phyloP scores from a whole-genome alignment of 2,888 invertebrate genomes.

The Coremacera marginata region DNA sequence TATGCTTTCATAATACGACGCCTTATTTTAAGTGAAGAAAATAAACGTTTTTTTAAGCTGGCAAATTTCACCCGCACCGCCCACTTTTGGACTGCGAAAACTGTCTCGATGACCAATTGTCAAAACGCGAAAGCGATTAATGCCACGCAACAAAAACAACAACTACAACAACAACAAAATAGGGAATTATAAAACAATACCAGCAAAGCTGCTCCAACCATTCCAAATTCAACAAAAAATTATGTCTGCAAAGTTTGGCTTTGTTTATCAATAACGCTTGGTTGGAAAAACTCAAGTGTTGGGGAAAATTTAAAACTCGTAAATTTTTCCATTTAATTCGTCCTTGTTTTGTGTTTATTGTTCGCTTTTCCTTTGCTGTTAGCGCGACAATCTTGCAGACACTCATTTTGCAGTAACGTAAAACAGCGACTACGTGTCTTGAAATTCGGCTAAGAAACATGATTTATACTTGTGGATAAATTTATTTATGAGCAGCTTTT shows the following conservation, averaged over 20 bases:
- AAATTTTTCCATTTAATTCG: too few relatives aligned
- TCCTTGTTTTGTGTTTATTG: too few relatives aligned
- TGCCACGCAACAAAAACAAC: constrained; percentile 25
- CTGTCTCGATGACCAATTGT: constrained; percentile 35
- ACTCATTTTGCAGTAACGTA: not conserved
- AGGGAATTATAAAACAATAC: not conserved
- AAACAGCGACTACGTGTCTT: not conserved
- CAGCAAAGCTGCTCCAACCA: not conserved
- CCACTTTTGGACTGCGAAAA: not conserved
- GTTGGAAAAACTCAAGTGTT: too few relatives aligned
- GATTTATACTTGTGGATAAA: constrained; percentile 59
- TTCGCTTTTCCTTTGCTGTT: not conserved
- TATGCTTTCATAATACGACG: not conserved
- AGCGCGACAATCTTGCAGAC: not conserved
- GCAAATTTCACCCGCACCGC: not conserved
- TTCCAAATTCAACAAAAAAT: constrained; percentile 4
- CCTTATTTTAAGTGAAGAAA: not conserved
- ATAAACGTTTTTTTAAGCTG: not conserved
- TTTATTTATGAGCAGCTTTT: constrained; percentile 66
- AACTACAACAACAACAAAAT: too few relatives aligned
- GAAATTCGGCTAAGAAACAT: constrained; percentile 14
- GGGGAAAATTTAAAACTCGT: too few relatives aligned
- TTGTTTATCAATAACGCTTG: not conserved
- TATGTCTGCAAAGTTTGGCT: constrained; percentile 34
- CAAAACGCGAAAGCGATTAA: constrained; percentile 32